Base-by-base conservation (phyloP, 2,113 vertebrate species). In the Melanocharis versteri region DNA sequence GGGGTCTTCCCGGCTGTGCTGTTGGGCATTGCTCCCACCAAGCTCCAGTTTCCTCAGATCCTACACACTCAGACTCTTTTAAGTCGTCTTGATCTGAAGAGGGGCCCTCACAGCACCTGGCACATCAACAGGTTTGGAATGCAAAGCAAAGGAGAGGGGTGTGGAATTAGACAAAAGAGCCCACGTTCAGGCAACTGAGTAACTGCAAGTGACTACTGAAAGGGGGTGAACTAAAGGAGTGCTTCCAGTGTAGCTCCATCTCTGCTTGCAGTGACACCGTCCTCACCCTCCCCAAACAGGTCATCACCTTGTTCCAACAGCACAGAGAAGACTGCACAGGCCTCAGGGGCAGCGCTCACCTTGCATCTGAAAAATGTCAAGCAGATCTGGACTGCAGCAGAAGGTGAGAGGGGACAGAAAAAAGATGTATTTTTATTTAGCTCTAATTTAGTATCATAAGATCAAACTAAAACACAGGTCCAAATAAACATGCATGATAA, bases 1-100 rank as follows among this genome's bases (percentile, higher is more conserved):
- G 28, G 57, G 13, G n/a, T 48, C 26, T 39, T 27, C 30, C 35
- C 4, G 2, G 51, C 26, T 54, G 85, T 0, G 0, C 56, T 28
- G n/a, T 20, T 28, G 7, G 45, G 19, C 33, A 14, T 8, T 11
- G 9, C 30, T 60, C n/a, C 64, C 72, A 81, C 30, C 22, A 31
- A 56, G 35, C 77, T 76, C 66, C 42, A 15, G 12, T 37, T 69
- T 68, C 44, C 33, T 77, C 64, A 70, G 26, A 83, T 42, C 30
- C 18, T 18, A 53, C 15, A 3, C 23, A 26, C 18, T 71, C 39
- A 26, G n/a, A 14, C 13, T 57, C 62, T 78, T 53, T 47, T 15
- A 77, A 84, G 16, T 35, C 33, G 54, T 22, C 42, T 66, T 31
- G 30, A 47, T 56, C 35, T 28, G 39, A 60, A 20, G 0, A 47